Evolutionary conservation across 64 coral and sea anemone genomes (phyloP), one percentile per base, ranked within the genome.

Genomic region (Catalaphyllia jardinei): DNA sequence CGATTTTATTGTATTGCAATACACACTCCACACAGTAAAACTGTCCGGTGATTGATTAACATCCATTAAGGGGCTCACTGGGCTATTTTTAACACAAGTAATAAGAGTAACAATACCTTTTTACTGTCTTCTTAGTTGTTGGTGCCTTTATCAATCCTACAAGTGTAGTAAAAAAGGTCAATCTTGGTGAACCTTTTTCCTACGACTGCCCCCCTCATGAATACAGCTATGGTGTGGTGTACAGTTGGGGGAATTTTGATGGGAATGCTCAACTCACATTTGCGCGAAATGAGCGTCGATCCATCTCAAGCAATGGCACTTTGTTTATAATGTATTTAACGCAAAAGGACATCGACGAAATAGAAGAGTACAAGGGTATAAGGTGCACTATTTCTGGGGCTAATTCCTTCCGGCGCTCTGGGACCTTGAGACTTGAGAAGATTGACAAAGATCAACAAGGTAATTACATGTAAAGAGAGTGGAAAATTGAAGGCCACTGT

Each of bases 281-380:
- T 16, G 15, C 10, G 15, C 33, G 74, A 27, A 75, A 33, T 73
- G 28, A 74, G 5, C 52, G 74, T 31, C 83, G 71, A 31, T 83
- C 60, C 27, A 78, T 79, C 12, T 13, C 73, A 31, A 52, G 29
- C 19, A 92, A 62, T 79, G 90, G 90, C 24, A 59, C 78, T 19
- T 57, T 92, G 29, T 78, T 79, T 18, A 86, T 92, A 4, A 29
- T 60, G 42, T 87, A 79, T 79, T 31, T 92, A 11, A 77, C 55
- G 8, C 73, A 92, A 54, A 46, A 86, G 0, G 90, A 92, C n/a
- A 35, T 92, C 18, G 62, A 92, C 24, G 31, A 52, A 2, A 64
- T 92, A 1, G 19, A 61, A 22, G 1, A 0, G 8, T 91, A 31
- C 14, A 24, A 51, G 31, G 77, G 63, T 55, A 57, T 91, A 50